These are phyloP conservation scores for Ennomos quercinarius DNA, from an alignment of 2,888 invertebrate species.

Conservation along the genomic window DNA sequence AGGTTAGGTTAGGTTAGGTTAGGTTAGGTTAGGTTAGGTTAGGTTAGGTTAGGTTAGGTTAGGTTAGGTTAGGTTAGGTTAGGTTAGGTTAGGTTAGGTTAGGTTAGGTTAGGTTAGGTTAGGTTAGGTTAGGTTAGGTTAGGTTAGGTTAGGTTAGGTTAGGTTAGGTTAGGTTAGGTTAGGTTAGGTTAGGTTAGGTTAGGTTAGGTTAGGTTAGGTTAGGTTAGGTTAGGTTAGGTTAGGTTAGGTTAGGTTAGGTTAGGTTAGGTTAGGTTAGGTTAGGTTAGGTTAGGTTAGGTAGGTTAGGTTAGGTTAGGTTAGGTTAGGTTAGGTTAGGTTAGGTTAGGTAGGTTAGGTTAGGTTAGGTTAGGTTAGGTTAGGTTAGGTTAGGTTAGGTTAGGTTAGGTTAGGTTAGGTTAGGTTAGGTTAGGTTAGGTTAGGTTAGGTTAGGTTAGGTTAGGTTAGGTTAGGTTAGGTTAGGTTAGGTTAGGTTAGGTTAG, in stretches of 20 bases:
- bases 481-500: slow-evolving; percentile 22
- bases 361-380: slow-evolving; percentile 30
- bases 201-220: slow-evolving; percentile 21
- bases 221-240: slow-evolving; percentile 13
- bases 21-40: slow-evolving; percentile 35
- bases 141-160: slow-evolving; percentile 33
- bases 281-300: slow-evolving; percentile 26
- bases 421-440: slow-evolving; percentile 37
- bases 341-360: slow-evolving; percentile 33
- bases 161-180: slow-evolving; percentile 25
- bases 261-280: slow-evolving; percentile 5
- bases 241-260: slow-evolving; percentile 5
- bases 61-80: slow-evolving; percentile 34
- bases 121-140: slow-evolving; percentile 15
- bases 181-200: slow-evolving; percentile 9
- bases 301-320: slow-evolving; percentile 33
- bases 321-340: slow-evolving; percentile 31
- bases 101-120: slow-evolving; percentile 35
- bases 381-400: slow-evolving; percentile 35
- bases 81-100: slow-evolving; percentile 35
- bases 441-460: slow-evolving; percentile 28
- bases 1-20: slow-evolving; percentile 34
- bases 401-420: slow-evolving; percentile 33
- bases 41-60: slow-evolving; percentile 34
- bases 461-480: slow-evolving; percentile 25